Conservation (phyloP, 2,888 invertebrate genomes). For the Eubasilissa splendida region DNA sequence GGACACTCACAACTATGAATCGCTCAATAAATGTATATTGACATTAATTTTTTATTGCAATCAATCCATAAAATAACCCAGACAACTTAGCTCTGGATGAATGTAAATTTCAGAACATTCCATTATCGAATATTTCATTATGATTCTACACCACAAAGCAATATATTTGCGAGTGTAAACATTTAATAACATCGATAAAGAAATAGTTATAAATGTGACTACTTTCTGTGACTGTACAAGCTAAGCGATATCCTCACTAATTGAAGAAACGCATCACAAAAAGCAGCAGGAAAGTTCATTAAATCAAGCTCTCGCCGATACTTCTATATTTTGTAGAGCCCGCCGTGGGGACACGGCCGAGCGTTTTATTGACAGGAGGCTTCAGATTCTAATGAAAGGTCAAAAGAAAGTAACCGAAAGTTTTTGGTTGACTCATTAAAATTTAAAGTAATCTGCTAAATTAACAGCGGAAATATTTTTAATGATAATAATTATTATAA, state of each 20-base stretch:
- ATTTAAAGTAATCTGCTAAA: too few species aligned
- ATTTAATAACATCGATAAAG: too few species aligned
- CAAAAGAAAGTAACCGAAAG: conserved; percentile 4
- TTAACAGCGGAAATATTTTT: too few species aligned
- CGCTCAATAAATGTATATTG: not conserved
- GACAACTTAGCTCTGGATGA: too few species aligned
- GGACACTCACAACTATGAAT: too few species aligned
- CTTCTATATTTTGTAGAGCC: not conserved
- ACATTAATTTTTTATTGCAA: not conserved
- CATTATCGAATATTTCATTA: too few species aligned
- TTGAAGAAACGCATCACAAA: conserved; percentile 44
- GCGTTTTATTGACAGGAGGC: conserved; percentile 49
- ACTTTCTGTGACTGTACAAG: conserved; percentile 30
- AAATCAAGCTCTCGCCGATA: conserved; percentile 43
- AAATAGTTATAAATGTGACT: not conserved
- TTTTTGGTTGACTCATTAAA: not conserved
- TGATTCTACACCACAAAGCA: too few species aligned
- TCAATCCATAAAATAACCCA: too few species aligned
- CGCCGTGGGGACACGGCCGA: not conserved
- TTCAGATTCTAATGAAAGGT: conserved; percentile 51
- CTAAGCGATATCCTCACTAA: conserved; percentile 14
- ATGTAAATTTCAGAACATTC: too few species aligned
- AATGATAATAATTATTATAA: too few species aligned
- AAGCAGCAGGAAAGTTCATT: conserved; percentile 54
- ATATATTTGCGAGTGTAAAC: too few species aligned